Conservation (phyloP, 1,140 invertebrate species). For the Capitella teleta region DNA sequence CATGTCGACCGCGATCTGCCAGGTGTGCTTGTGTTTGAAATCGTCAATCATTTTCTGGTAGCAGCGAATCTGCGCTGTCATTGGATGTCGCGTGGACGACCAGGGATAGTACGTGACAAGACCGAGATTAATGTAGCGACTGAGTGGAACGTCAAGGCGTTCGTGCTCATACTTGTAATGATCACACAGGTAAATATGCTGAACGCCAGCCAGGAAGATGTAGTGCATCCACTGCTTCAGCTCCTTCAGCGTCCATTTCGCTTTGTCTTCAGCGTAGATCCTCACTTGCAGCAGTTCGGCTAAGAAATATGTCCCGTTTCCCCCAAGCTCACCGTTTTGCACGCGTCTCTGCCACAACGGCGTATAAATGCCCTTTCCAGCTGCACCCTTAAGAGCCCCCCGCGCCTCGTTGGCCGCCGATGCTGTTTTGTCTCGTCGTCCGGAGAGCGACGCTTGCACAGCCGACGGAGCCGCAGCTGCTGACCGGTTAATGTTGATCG, state of each 20-base stretch:
- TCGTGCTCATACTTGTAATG: slow-evolving; percentile 5
- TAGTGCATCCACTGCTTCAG: slow-evolving; percentile 12
- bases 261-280: slow-evolving; percentile 9
- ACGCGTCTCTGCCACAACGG: too few relatives aligned
- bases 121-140: background rate
- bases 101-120: slow-evolving; percentile 8
- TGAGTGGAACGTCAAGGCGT: slow-evolving; percentile 1
- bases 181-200: slow-evolving; percentile 8
- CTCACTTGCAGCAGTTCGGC: slow-evolving; percentile 7
- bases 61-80: slow-evolving; percentile 7
- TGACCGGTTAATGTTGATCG: too few relatives aligned
- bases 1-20: slow-evolving; percentile 12
- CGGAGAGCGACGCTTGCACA: too few relatives aligned
- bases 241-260: slow-evolving; percentile 9
- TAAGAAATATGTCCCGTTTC: too few relatives aligned
- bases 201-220: slow-evolving; percentile 7
- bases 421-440: too few relatives aligned
- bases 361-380: too few relatives aligned
- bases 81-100: slow-evolving; percentile 6
- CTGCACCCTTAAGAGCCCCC: too few relatives aligned
- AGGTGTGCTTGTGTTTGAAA: slow-evolving; percentile 1
- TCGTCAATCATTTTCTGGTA: slow-evolving; percentile 4
- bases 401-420: too few relatives aligned
- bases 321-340: too few relatives aligned
- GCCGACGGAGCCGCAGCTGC: too few relatives aligned